Evolutionary conservation across 1,140 invertebrate species (phyloP), one percentile per base, ranked within the genome.

Genomic region (Heliconius himera): DNA sequence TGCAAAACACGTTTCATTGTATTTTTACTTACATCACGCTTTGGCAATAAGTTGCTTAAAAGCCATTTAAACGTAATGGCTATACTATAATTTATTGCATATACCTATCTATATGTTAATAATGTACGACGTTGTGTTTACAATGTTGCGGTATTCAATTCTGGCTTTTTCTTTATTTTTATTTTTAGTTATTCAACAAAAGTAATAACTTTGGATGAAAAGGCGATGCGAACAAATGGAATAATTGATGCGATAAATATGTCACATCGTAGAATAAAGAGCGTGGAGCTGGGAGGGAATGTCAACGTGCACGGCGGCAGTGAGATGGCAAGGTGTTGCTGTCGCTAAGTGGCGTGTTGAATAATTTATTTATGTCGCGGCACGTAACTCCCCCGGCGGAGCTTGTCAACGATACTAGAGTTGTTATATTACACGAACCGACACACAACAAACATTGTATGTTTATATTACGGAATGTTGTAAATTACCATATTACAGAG

Each of bases 331-430:
- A 84, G 85, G 88, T 87, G 86, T 86, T 83, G 87, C n/a, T 89
- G 86, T 87, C 86, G 88, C 85, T 90, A 90, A 91, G 88, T 92
- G 90, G 87, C 84, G 89, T 81, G 84, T 87, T 92, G 90, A 89
- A 94, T 93, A 93, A 93, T 92, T 90, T 91, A 93, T 92, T 91
- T 93, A 93, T 93, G 90, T 91, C 82, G 83, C 84, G 88, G 86
- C 90, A 92, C 92, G 91, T 88, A 84, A 86, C 87, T 84, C 84
- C 83, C 87, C 87, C 82, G 86, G 87, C 85, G 86, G 82, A 81
- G 86, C 78, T 87, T 86, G 88, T 85, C 86, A 77, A 83, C 78
- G 82, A 83, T 85, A 84, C 85, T 77, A 76, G 83, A 76, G 83
- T 85, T 84, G 86, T 87, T 90, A 90, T 66, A 26, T 66, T 66